Base-by-base conservation (phyloP, 2,888 invertebrate species). In the Stenoptilia bipunctidactyla region DNA sequence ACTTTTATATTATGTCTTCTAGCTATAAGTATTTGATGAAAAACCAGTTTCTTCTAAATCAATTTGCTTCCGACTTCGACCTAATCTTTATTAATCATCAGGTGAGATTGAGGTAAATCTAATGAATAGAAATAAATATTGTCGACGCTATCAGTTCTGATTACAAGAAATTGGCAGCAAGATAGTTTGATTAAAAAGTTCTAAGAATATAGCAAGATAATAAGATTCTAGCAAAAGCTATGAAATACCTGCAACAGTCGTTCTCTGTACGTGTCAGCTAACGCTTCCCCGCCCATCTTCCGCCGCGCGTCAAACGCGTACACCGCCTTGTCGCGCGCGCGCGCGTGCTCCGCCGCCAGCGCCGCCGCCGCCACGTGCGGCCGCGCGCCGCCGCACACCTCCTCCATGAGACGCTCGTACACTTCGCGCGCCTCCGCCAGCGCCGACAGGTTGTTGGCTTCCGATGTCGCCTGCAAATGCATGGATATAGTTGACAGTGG, bases 381-480 rank as follows among this genome's bases (percentile, higher is more conserved):
- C 67, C 90, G 90, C 41, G 91, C 86, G 38, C 98, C 98, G 13
- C 98, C 98, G 66, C 97, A 97, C 27, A 94, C 90, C 57, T 91
- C 92, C 61, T 98, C 98, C 99, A 99, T 99, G 52, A 91, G 80
- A 38, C 87, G 87, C 45, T 88, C 87, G 79, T 99, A 99, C 41
- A 92, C 85, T 49, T 97, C 97, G 63, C 94, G 96, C 6, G 98
- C 96, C 54, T 92, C 91, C 0, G 96, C 94, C 15, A 97, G 94
- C 1, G 98, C 98, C 15, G 97, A 92, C 45, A 98, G 84, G 77
- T 99, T 99, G 75, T 99, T 99, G 1, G 98, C 98, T 84, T 99
- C 98, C 0, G 98, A 98, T 40, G 99, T 99, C 12, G 98, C 98
- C 93, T n/a, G n/a, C n/a, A n/a, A n/a, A n/a, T n/a, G n/a, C n/a